Evolutionary conservation across 2,113 vertebrate genomes (phyloP), one percentile per base, ranked within the genome.

Genomic region (Phalacrocorax carbo): DNA sequence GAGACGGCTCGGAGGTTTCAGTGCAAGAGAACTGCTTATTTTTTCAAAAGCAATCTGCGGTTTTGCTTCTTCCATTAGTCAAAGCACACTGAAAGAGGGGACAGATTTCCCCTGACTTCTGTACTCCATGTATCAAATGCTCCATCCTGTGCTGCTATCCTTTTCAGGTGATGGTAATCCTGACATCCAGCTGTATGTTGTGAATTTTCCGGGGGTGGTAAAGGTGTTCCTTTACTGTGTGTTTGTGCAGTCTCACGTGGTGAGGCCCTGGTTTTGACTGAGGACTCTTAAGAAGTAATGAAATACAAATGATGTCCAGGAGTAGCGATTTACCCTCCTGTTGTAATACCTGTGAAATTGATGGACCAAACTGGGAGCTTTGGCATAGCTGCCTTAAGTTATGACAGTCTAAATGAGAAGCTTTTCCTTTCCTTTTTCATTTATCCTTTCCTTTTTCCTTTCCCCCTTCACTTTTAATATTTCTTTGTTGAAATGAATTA

Each of bases 281-380:
- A 85, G 46, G 58, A 57, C 34, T 23, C 30, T n/a, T 82, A 86
- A 77, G 78, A 87, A 71, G 86, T 72, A 87, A 57, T 86, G 80
- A 89, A 90, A 89, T 82, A 94, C 27, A 90, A 82, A 77, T 90
- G 20, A 85, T 82, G 61, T 91, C 79, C 75, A 88, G 85, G 40
- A 95, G 70, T 82, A 70, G 84, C 0, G 20, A 91, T 94, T 96
- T 95, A 80, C 15, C 25, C 54, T 91, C 46, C 87, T 80, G 44
- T 92, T 83, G 40, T 96, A 95, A 96, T 96, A 80, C 92, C 90
- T 93, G 70, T 94, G 90, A 96, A 96, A 96, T 94, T 95, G 92
- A 82, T 92, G 70, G 62, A 58, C 66, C 66, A 66, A 90, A 94
- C 62, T 48, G 58, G 58, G 79, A 93, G 94, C 93, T 96, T 88